phyloP scores from a whole-genome alignment of 1,140 invertebrate species.

The Pogonus chalceus region DNA sequence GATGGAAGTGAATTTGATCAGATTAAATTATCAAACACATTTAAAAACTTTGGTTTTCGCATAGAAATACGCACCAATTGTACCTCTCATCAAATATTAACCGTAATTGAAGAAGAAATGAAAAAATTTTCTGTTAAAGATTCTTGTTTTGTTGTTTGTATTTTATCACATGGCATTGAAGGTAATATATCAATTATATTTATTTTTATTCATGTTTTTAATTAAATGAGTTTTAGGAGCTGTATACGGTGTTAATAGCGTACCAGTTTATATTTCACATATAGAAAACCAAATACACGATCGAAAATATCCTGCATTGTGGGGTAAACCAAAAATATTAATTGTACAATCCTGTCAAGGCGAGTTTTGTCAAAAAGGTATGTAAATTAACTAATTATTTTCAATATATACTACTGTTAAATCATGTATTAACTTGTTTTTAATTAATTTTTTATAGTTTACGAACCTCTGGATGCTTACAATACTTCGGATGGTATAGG shows the following conservation, averaged over 20 bases:
- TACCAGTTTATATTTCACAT: conserved; percentile 19
- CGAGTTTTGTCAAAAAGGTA: conserved; percentile 24
- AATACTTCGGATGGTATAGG: neutral
- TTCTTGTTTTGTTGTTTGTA: conserved; percentile 26
- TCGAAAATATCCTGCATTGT: conserved; percentile 16
- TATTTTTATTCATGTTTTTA: neutral
- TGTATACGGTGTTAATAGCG: conserved; percentile 28
- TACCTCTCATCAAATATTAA: conserved; percentile 17
- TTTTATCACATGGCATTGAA: conserved; percentile 26
- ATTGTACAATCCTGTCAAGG: conserved; percentile 30
- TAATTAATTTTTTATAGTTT: neutral
- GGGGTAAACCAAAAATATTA: conserved; percentile 25
- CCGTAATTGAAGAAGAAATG: conserved; percentile 14
- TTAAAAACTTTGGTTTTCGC: conserved; percentile 21
- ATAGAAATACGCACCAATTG: conserved; percentile 18
- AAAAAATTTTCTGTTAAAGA: conserved; percentile 14
- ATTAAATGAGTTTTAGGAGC: conserved; percentile 17
- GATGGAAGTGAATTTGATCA: conserved; percentile 21
- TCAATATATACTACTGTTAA: conserved; percentile 1
- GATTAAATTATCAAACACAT: conserved; percentile 18
- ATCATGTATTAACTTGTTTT: no score
- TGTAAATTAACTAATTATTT: neutral
- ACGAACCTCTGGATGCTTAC: conserved; percentile 2
- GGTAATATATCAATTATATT: conserved; percentile 12
- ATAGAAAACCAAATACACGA: conserved; percentile 21